phyloP scores from a whole-genome alignment of 2,797 vertebrate species.

The Anableps anableps region DNA sequence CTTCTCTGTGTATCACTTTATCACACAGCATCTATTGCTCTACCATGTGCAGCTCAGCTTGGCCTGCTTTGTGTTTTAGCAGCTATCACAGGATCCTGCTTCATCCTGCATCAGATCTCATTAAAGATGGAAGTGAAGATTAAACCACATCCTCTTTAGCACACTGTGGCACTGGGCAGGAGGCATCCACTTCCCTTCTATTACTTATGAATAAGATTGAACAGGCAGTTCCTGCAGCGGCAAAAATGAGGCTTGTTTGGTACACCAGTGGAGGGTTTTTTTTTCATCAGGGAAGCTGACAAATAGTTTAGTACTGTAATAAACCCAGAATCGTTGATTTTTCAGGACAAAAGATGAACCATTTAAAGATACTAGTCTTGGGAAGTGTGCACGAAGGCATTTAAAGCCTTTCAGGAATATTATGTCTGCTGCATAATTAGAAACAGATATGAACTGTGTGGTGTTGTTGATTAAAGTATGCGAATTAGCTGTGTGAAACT shows the following conservation, averaged over 20 bases:
- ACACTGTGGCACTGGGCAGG: slow-evolving; percentile 54
- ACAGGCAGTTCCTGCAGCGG: slow-evolving; percentile 53
- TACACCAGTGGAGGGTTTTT: slow-evolving; percentile 43
- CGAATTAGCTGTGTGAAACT: slow-evolving; percentile 25
- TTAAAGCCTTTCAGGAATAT: slow-evolving; percentile 29
- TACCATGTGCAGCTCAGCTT: slow-evolving; percentile 39
- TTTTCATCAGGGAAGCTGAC: slow-evolving; percentile 48
- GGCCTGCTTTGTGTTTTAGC: slow-evolving; percentile 56
- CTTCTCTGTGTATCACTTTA: slow-evolving; percentile 52
- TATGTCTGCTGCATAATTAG: not conserved
- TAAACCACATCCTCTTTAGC: slow-evolving; percentile 72
- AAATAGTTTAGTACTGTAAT: slow-evolving; percentile 34
- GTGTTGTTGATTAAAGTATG: slow-evolving; percentile 26
- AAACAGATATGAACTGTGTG: slow-evolving; percentile 8
- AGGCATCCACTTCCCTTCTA: slow-evolving; percentile 60
- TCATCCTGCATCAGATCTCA: slow-evolving; percentile 74
- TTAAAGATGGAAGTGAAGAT: slow-evolving; percentile 79
- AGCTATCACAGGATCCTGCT: slow-evolving; percentile 58
- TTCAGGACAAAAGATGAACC: slow-evolving; percentile 13
- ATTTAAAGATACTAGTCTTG: slow-evolving; percentile 7
- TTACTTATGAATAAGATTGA: slow-evolving; percentile 71
- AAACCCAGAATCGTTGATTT: slow-evolving; percentile 18
- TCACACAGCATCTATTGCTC: slow-evolving; percentile 53
- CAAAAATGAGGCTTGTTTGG: slow-evolving; percentile 60
- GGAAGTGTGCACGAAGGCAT: slow-evolving; percentile 26